These are phyloP conservation scores for Bubalus kerabau DNA, from an alignment of 2,113 vertebrate genomes.

Conservation along the genomic window DNA sequence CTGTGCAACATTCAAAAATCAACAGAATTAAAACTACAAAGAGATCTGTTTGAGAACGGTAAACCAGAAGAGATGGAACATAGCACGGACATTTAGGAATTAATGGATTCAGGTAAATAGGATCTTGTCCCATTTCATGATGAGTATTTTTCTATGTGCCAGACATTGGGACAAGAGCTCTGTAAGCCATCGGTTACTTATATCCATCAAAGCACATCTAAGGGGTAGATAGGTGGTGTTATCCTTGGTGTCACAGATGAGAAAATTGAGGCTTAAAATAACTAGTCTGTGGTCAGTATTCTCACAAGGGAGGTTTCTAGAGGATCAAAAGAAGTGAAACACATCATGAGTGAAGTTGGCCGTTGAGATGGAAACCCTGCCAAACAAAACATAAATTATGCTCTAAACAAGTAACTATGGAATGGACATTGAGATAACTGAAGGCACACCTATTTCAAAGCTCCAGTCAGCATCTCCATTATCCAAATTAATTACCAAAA, in stretches of 20 bases:
- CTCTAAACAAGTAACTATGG: background rate
- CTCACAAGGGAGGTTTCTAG: background rate
- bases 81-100: background rate
- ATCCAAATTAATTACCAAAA: background rate
- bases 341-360: background rate
- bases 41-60: background rate
- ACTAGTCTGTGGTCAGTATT: background rate
- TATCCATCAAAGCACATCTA: background rate
- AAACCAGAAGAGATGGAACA: background rate
- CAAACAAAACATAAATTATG: background rate
- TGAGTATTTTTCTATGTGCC: background rate
- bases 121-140: background rate
- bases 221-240: background rate
- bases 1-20: background rate
- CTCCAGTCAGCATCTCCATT: background rate
- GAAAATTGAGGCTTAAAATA: background rate
- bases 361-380: background rate
- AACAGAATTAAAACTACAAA: background rate
- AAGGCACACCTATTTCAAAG: background rate
- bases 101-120: background rate
- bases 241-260: background rate
- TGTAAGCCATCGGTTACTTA: background rate
- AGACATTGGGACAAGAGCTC: background rate
- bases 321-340: background rate
- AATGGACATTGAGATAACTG: background rate